A percentile compares a stretch with the other conserved stretches of the same genome.
Evolutionary conservation across 2,888 invertebrate species (phyloP).

Genomic region (Lasioglossum zephyrum): DNA sequence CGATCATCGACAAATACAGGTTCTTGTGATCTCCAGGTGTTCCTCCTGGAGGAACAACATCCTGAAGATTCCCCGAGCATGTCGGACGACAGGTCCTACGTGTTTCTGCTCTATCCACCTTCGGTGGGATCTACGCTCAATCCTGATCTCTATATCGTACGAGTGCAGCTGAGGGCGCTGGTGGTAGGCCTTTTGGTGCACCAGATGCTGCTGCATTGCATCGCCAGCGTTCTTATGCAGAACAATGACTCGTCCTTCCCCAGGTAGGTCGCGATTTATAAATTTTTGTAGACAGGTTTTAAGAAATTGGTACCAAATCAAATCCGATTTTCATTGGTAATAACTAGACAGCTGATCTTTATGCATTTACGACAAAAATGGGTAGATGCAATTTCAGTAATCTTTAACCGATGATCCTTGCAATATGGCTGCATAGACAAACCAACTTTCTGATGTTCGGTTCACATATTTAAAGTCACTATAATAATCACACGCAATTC

Average conservation of each 20-base stretch:
- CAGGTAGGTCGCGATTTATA: constrained; percentile 80
- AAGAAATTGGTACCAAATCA: too few species aligned
- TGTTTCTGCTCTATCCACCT: constrained; percentile 93
- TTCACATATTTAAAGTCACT: background rate
- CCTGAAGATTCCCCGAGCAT: constrained; percentile 76
- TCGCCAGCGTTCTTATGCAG: constrained; percentile 94
- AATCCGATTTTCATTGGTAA: too few species aligned
- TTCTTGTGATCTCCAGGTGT: constrained; percentile 84
- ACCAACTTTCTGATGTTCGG: background rate
- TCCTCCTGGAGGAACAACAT: constrained; percentile 87
- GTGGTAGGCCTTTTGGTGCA: constrained; percentile 96
- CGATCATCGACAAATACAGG: background rate
- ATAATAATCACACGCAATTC: background rate
- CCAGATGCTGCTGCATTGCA: constrained; percentile 95
- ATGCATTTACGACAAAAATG: too few species aligned
- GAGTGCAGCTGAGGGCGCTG: constrained; percentile 94
- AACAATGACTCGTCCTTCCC: constrained; percentile 88
- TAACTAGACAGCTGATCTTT: too few species aligned
- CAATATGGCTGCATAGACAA: background rate
- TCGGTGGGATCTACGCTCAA: constrained; percentile 90
- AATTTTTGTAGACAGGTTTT: too few species aligned
- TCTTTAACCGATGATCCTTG: background rate
- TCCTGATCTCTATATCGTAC: constrained; percentile 91
- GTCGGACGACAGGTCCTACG: constrained; percentile 94
- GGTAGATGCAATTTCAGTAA: background rate